Conservation (phyloP, 1,140 invertebrate genomes). For the Camponotus vicinus region DNA sequence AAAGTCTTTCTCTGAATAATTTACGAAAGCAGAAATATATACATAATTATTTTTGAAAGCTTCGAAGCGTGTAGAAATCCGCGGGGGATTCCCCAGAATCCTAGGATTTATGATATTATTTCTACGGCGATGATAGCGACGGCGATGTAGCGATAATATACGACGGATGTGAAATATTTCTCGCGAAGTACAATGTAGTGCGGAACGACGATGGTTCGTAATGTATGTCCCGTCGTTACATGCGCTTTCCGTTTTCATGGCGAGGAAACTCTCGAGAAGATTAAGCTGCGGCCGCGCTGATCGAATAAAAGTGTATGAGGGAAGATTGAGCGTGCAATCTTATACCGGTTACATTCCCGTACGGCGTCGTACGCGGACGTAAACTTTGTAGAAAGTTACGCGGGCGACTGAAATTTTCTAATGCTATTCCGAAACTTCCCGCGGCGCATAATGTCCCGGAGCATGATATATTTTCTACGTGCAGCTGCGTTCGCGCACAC, state of each 20-base stretch:
- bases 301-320: slow-evolving; percentile 51
- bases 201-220: slow-evolving; percentile 59
- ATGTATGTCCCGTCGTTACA: slow-evolving; percentile 66
- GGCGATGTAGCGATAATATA: slow-evolving; percentile 59
- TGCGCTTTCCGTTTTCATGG: slow-evolving; percentile 39
- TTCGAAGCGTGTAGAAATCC: slow-evolving; percentile 19
- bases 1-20: neutral
- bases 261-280: slow-evolving; percentile 49
- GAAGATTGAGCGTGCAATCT: slow-evolving; percentile 47
- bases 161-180: slow-evolving; percentile 58
- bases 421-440: slow-evolving; percentile 37
- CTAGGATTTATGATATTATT: slow-evolving; percentile 60
- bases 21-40: slow-evolving; percentile 27
- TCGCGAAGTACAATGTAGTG: slow-evolving; percentile 49
- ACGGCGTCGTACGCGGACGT: neutral
- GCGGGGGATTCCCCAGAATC: slow-evolving; percentile 28
- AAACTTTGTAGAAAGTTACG: slow-evolving; percentile 35
- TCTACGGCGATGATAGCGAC: slow-evolving; percentile 55
- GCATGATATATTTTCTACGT: slow-evolving; percentile 36
- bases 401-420: slow-evolving; percentile 46
- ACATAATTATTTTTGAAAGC: slow-evolving; percentile 31
- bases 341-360: slow-evolving; percentile 28
- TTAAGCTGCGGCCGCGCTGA: slow-evolving; percentile 54
- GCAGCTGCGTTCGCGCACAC: neutral
- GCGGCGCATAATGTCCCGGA: slow-evolving; percentile 10